A percentile compares a stretch with the other conserved stretches of the same genome.
Evolutionary conservation across 1,140 invertebrate species (phyloP).

Genomic region (Drosophila serrata): DNA sequence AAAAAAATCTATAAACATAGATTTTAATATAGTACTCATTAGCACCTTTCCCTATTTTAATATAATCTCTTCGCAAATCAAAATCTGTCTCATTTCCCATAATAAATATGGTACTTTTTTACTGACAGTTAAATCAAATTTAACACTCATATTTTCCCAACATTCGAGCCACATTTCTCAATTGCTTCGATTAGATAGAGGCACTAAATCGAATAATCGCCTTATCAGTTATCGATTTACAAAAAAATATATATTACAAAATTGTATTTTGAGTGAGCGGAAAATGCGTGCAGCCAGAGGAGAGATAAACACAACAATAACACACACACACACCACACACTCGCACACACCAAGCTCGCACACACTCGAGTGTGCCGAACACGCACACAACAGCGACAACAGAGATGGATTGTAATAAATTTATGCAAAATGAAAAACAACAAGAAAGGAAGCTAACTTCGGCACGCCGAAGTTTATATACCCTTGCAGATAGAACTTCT

Average conservation of each 20-base stretch:
- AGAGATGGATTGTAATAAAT: conserved; percentile 40
- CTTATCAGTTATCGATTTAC: conserved; percentile 47
- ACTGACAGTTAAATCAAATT: conserved; percentile 8
- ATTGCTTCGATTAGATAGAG: conserved; percentile 34
- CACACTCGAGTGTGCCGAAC: conserved; percentile 17
- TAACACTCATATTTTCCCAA: neutral
- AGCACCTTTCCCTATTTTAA: no score
- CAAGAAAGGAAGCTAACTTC: no score
- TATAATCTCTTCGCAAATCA: neutral
- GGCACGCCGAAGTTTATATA: no score
- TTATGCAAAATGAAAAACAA: conserved; percentile 41
- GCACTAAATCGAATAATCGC: conserved; percentile 14
- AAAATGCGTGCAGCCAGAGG: conserved; percentile 36
- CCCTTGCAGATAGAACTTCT: no score
- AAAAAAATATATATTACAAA: conserved; percentile 31
- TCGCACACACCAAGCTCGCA: conserved; percentile 2
- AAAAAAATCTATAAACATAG: neutral
- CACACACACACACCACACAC: conserved; percentile 11
- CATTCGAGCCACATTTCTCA: conserved; percentile 8
- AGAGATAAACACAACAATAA: conserved; percentile 45
- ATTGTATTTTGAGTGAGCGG: conserved; percentile 20
- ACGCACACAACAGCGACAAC: conserved; percentile 15
- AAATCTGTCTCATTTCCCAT: neutral
- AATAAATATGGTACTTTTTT: neutral
- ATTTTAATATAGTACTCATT: neutral